These are phyloP conservation scores for Fopius arisanus DNA, from an alignment of 1,140 invertebrate species.

Conservation along the genomic window DNA sequence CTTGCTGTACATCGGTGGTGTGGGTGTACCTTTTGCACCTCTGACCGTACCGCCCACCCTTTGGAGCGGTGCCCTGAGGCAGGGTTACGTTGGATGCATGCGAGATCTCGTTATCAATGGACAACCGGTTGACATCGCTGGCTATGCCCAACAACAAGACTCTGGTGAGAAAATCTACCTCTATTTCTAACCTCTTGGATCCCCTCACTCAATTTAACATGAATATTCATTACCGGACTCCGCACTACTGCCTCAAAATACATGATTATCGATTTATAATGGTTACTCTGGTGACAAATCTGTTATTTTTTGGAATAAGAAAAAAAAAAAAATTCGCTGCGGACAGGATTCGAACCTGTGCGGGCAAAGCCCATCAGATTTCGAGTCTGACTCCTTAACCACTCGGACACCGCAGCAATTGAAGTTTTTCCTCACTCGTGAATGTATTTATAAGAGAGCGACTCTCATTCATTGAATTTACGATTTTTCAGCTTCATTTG, in stretches of 20 bases:
- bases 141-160: slow-evolving; percentile 88
- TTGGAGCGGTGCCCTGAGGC: slow-evolving; percentile 88
- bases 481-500: too few species aligned
- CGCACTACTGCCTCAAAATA: neutral
- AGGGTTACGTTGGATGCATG: slow-evolving; percentile 95
- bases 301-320: neutral
- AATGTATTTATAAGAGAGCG: neutral
- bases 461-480: neutral
- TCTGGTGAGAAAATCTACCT: slow-evolving; percentile 69
- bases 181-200: neutral
- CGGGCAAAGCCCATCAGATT: slow-evolving; percentile 73
- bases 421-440: slow-evolving; percentile 56
- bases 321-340: slow-evolving; percentile 61
- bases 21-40: slow-evolving; percentile 78
- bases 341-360: slow-evolving; percentile 74
- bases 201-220: neutral
- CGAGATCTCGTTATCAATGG: slow-evolving; percentile 92
- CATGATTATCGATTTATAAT: neutral
- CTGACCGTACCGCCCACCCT: slow-evolving; percentile 83
- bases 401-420: slow-evolving; percentile 60
- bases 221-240: neutral
- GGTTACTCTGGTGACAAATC: neutral
- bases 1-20: slow-evolving; percentile 87
- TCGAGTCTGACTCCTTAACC: slow-evolving; percentile 69
- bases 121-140: slow-evolving; percentile 89